A percentile compares a stretch with the other conserved stretches of the same genome.
These are phyloP conservation scores for Zaprionus inermis DNA, from an alignment of 1,140 invertebrate genomes.

Conservation along the genomic window DNA sequence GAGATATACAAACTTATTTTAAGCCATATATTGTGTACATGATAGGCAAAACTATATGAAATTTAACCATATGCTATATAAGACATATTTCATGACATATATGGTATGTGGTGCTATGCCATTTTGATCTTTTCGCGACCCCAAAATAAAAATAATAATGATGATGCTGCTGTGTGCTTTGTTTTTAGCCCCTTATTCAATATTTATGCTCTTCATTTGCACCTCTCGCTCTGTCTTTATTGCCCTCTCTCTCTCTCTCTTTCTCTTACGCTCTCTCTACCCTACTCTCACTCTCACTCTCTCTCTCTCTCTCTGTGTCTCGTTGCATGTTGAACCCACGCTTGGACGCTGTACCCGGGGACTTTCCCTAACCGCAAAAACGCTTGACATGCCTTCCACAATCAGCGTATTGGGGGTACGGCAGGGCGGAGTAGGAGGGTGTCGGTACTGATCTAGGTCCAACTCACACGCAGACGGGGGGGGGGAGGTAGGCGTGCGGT, in stretches of 20 bases:
- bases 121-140: neutral
- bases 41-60: no score
- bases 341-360: constrained; percentile 19
- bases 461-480: no score
- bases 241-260: no score
- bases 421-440: no score
- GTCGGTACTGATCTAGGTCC: neutral
- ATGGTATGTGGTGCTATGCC: neutral
- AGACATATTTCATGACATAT: neutral
- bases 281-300: no score
- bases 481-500: neutral
- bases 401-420: neutral
- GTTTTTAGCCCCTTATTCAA: neutral
- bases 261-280: no score
- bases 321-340: constrained; percentile 6
- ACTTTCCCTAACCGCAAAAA: constrained; percentile 35
- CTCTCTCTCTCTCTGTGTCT: no score
- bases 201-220: constrained; percentile 4
- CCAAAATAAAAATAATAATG: neutral
- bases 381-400: no score
- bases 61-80: no score
- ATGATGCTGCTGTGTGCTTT: neutral
- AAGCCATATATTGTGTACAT: no score
- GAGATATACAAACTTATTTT: no score
- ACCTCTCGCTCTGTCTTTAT: neutral